Evolutionary conservation across 64 coral and sea anemone species (phyloP).

Genomic region (Orbicella faveolata): DNA sequence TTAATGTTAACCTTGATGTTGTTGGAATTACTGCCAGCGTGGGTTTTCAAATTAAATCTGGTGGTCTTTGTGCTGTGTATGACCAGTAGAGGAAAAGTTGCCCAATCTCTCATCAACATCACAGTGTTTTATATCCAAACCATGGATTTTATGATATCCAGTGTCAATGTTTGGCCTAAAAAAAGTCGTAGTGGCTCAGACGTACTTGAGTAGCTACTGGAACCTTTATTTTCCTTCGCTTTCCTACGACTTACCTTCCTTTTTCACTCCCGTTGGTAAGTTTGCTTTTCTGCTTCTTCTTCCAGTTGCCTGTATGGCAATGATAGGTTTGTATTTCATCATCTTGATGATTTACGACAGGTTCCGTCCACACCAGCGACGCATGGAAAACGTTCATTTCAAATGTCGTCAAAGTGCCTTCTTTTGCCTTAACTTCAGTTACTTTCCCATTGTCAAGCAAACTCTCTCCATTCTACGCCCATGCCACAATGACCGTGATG

Average conservation of each 20-base stretch:
- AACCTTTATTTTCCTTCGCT: conserved; percentile 41
- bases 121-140: conserved; percentile 56
- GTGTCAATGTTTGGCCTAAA: conserved; percentile 16
- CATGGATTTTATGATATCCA: conserved; percentile 35
- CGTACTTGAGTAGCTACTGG: conserved; percentile 41
- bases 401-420: conserved; percentile 56
- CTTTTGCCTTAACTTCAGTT: conserved; percentile 45
- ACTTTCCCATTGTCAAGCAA: conserved; percentile 41
- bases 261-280: conserved; percentile 51
- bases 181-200: conserved; percentile 33
- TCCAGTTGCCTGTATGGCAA: neutral
- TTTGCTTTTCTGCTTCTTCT: conserved; percentile 41
- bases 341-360: neutral
- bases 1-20: conserved; percentile 2
- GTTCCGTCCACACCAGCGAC: conserved; percentile 5
- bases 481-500: conserved; percentile 18
- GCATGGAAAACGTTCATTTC: conserved; percentile 25
- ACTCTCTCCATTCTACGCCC: conserved; percentile 34
- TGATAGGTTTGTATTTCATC: neutral
- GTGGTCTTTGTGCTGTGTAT: conserved; percentile 14
- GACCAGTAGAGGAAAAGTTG: conserved; percentile 14
- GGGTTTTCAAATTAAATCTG: conserved; percentile 42
- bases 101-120: conserved; percentile 26
- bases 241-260: conserved; percentile 17
- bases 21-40: conserved; percentile 29